Base-by-base conservation (phyloP, 1,140 invertebrate species). In the Oncopodura yosiiana region DNA sequence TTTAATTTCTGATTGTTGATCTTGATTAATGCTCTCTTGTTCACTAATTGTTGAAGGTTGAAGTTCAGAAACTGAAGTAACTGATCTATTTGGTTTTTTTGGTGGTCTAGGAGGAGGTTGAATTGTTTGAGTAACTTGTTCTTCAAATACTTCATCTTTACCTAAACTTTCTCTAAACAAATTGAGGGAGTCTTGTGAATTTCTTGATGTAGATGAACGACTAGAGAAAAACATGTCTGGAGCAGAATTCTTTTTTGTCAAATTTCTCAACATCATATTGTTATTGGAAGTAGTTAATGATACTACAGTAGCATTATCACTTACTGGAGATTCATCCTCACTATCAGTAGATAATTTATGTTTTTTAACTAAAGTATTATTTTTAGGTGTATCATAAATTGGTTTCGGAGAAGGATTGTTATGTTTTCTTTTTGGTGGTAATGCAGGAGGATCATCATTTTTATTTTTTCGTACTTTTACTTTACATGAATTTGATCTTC, bases 231-330 rank as follows among this genome's bases (percentile, higher is more conserved):
- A 24, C 1, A 62, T 53, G 27, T 63, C 61, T 29, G 61, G 61
- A 11, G 56, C 54, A 1, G 61, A 63, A 55, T 60, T 57, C 36
- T 63, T 63, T 41, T 63, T 63, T 3, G 53, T 42, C 19, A 59
- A 24, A 12, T 39, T 18, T 26, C 34, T 24, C 1, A 44, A 23
- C 48, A 43, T 18, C 12, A 19, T 27, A 2, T 11, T 32, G 26
- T 36, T 44, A 6, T 1, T 2, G 32, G 24, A 18, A 11, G 5
- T 27, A 21, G 41, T 12, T 19, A 21, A 49, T 18, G 19, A 27
- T 32, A 6, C 11, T 51, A 23, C 43, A 4, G 4, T 12, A 9
- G 8, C 9, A 18, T 5, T 16, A 3, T 36, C 24, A n/a, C 36
- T 19, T 19, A 9, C 19, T 37, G 26, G 2, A 2, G 19, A 32